These are phyloP conservation scores for Eonycteris spelaea DNA, from an alignment of 2,113 vertebrate genomes.

Conservation along the genomic window DNA sequence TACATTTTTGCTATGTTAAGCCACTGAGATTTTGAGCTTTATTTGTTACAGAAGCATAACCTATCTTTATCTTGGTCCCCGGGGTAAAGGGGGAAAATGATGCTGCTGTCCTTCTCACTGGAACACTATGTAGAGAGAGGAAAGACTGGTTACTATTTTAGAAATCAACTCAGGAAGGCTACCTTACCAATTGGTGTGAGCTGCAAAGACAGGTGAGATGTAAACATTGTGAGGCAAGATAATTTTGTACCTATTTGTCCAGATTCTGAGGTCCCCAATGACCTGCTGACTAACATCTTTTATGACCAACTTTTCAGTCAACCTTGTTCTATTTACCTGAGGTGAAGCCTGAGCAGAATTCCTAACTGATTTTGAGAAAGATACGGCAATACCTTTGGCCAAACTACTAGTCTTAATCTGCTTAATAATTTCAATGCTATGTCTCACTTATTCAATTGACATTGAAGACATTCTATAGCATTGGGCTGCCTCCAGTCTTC, in stretches of 20 bases:
- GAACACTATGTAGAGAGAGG: not conserved
- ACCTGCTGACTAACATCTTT: not conserved
- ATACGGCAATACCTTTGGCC: not conserved
- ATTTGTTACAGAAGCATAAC: not conserved
- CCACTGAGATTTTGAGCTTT: not conserved
- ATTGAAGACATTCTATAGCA: not conserved
- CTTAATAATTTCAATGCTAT: not conserved
- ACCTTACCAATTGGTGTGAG: not conserved
- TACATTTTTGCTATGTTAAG: not conserved
- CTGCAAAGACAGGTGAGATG: not conserved
- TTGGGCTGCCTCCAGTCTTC: not conserved
- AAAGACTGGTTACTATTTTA: not conserved
- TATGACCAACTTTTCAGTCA: not conserved
- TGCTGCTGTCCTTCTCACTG: not conserved
- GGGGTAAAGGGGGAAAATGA: not conserved
- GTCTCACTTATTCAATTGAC: not conserved
- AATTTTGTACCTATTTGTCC: not conserved
- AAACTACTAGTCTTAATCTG: not conserved
- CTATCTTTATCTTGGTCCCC: not conserved
- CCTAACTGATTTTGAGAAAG: not conserved
- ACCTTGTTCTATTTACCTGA: not conserved
- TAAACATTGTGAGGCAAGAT: not conserved
- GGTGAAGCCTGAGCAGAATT: not conserved
- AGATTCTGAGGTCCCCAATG: not conserved
- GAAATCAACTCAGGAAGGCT: not conserved